A percentile compares a stretch with the other conserved stretches of the same genome.
Conservation (phyloP, 2,797 vertebrate species). For the Myripristis jacobus region DNA sequence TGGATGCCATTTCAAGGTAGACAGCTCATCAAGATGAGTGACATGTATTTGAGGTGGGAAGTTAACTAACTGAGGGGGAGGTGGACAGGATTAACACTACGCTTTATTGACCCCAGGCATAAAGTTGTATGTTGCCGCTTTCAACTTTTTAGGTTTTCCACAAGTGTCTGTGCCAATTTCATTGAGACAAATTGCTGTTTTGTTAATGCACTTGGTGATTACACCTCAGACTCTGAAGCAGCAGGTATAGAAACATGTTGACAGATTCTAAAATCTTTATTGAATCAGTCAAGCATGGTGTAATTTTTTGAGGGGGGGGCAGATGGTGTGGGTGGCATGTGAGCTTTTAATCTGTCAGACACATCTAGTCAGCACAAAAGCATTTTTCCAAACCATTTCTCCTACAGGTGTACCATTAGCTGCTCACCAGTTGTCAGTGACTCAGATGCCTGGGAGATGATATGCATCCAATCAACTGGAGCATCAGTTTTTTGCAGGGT, state of each 20-base stretch:
- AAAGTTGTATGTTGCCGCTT: background rate
- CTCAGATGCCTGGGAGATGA: background rate
- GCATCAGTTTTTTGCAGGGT: background rate
- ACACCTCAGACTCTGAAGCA: too few species aligned
- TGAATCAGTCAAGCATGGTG: too few species aligned
- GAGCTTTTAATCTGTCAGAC: too few species aligned
- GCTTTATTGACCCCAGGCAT: background rate
- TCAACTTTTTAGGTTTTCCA: too few species aligned
- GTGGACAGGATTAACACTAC: background rate
- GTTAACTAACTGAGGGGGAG: background rate
- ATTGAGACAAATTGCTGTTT: too few species aligned
- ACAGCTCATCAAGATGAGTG: slow-evolving; percentile 29
- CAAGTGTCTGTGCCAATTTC: background rate
- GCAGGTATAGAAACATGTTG: too few species aligned
- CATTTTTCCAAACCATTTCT: slow-evolving; percentile 1
- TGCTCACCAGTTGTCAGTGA: background rate
- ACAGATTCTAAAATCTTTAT: too few species aligned
- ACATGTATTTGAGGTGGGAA: background rate
- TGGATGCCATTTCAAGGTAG: slow-evolving; percentile 8
- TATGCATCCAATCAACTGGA: background rate
- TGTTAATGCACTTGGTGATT: too few species aligned
- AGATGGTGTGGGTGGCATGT: background rate
- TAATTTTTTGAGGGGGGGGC: too few species aligned
- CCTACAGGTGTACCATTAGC: slow-evolving; percentile 1
- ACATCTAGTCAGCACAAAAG: background rate